These are phyloP conservation scores for Zosterops hypoxanthus DNA, from an alignment of 2,113 vertebrate genomes.

Conservation along the genomic window DNA sequence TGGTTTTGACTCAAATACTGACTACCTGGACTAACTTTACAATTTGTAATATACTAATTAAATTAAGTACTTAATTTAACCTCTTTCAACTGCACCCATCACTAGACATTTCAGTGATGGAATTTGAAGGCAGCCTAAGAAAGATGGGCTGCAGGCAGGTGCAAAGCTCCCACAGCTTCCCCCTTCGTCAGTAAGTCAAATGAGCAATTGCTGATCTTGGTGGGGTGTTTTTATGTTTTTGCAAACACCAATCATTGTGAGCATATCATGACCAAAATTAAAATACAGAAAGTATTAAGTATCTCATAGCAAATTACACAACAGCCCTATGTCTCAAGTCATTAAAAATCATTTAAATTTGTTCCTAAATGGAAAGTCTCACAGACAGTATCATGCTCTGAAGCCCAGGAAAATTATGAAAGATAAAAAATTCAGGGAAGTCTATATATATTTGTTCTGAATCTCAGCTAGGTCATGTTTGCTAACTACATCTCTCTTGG, in stretches of 20 bases:
- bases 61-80: not conserved
- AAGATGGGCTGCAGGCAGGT: not conserved
- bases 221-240: not conserved
- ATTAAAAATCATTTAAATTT: not conserved
- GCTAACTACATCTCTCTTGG: not conserved
- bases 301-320: not conserved
- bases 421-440: not conserved
- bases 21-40: not conserved
- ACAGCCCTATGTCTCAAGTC: not conserved
- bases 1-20: not conserved
- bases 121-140: not conserved
- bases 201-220: not conserved
- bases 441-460: not conserved
- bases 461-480: not conserved
- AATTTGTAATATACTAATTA: not conserved
- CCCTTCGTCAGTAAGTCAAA: not conserved
- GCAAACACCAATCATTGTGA: not conserved
- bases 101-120: not conserved
- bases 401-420: not conserved
- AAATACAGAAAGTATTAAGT: not conserved
- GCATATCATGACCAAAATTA: not conserved
- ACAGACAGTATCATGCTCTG: rapidly evolving
- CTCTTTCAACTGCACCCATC: not conserved
- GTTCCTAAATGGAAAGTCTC: not conserved
- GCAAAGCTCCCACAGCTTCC: not conserved